These are phyloP conservation scores for Gibbula magus DNA, from an alignment of 2,888 invertebrate genomes.

Conservation along the genomic window DNA sequence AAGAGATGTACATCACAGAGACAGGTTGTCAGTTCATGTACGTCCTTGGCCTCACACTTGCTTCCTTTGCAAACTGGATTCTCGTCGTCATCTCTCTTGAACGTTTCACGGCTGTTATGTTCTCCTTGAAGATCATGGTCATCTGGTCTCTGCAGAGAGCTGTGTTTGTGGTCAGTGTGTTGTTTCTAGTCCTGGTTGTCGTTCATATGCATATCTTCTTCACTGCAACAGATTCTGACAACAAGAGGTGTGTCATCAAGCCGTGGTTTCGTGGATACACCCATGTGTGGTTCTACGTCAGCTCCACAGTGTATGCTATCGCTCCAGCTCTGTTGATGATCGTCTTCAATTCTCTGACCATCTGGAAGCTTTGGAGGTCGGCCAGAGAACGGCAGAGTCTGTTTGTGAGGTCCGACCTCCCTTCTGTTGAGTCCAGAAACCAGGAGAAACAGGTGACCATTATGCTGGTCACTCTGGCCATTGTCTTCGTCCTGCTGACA, in stretches of 20 bases:
- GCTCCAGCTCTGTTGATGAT: not conserved
- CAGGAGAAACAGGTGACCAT: not conserved
- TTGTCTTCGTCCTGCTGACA: not conserved
- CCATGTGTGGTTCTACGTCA: not conserved
- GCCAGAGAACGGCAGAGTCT: not conserved
- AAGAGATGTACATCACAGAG: not conserved
- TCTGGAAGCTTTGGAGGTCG: not conserved
- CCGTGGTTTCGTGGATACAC: not conserved
- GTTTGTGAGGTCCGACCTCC: not conserved
- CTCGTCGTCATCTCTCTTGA: not conserved
- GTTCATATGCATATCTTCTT: not conserved
- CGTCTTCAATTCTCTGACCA: not conserved
- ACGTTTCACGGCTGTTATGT: not conserved
- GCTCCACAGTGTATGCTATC: not conserved
- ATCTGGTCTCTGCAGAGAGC: not conserved
- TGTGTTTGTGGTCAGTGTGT: not conserved
- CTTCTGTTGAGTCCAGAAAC: not conserved
- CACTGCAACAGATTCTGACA: not conserved
- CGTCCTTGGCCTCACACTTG: not conserved
- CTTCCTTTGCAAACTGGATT: constrained; percentile 3
- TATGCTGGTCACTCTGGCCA: not conserved
- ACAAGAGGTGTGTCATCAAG: not conserved
- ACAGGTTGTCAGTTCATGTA: not conserved
- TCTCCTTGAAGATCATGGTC: not conserved
- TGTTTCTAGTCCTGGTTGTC: not conserved